These are phyloP conservation scores for Stramonita haemastoma DNA, from an alignment of 2,888 invertebrate species.

Conservation along the genomic window DNA sequence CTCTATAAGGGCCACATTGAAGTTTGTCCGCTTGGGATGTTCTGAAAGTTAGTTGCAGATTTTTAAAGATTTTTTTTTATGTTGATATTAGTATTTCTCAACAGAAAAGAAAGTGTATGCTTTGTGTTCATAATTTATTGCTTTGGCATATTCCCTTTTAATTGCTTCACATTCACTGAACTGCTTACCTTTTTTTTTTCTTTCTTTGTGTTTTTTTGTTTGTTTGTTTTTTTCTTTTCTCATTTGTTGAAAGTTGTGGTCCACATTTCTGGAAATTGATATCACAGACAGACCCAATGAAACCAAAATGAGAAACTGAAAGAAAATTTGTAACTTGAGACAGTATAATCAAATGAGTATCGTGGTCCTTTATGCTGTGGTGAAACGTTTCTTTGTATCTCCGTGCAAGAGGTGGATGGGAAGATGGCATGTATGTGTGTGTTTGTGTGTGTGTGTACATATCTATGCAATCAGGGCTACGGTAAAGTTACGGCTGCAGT, in stretches of 20 bases:
- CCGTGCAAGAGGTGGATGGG: conserved; percentile 9
- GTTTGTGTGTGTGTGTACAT: conserved; percentile 20
- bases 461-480: conserved; percentile 18
- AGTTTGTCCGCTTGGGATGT: too few relatives aligned
- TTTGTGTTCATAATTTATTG: too few relatives aligned
- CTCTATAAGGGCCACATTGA: too few relatives aligned
- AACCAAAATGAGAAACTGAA: neutral
- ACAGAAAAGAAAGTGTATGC: too few relatives aligned
- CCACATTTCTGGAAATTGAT: neutral
- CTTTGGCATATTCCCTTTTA: too few relatives aligned
- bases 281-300: neutral
- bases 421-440: too few relatives aligned
- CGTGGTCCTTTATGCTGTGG: conserved; percentile 11
- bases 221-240: neutral
- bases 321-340: neutral
- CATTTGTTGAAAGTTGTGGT: neutral
- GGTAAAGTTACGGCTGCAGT: conserved; percentile 32
- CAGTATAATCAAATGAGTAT: neutral
- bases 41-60: too few relatives aligned
- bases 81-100: too few relatives aligned
- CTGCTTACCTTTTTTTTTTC: neutral
- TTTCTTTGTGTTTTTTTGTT: neutral
- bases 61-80: too few relatives aligned
- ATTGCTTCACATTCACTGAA: neutral
- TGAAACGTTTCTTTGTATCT: conserved; percentile 9